A percentile compares a stretch with the other conserved stretches of the same genome.
Conservation (phyloP, 1,140 invertebrate species). For the Drosophila ercepeae region DNA sequence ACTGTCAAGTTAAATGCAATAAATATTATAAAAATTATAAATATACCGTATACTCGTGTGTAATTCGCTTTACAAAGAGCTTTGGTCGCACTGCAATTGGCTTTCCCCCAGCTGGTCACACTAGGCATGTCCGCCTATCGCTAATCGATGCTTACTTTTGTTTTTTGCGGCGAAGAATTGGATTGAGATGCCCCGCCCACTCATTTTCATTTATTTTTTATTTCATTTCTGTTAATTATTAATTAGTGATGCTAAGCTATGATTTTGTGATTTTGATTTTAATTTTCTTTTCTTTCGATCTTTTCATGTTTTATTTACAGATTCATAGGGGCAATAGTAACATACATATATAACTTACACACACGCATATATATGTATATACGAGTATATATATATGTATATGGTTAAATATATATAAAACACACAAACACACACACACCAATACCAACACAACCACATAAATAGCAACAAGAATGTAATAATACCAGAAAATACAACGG, state of each 20-base stretch:
- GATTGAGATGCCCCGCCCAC: not conserved
- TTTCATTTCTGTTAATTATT: constrained; percentile 12
- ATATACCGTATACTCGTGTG: not conserved
- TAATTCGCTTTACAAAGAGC: not conserved
- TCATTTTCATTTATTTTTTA: constrained; percentile 4
- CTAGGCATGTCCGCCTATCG: no score
- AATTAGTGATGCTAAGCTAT: not conserved
- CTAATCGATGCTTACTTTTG: no score
- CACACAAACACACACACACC: constrained; percentile 9
- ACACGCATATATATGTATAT: constrained; percentile 34
- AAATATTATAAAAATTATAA: not conserved
- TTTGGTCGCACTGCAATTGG: not conserved
- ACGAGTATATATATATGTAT: constrained; percentile 47
- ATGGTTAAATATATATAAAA: constrained; percentile 42
- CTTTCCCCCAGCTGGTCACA: not conserved
- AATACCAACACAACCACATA: constrained; percentile 20
- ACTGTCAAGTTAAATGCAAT: not conserved
- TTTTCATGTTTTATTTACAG: constrained; percentile 68
- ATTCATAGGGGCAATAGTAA: constrained; percentile 79
- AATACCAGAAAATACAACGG: constrained; percentile 28
- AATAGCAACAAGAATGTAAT: constrained; percentile 20
- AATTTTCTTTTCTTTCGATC: constrained; percentile 25
- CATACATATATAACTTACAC: constrained; percentile 61
- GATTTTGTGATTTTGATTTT: constrained; percentile 32
- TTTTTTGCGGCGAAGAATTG: not conserved